Base-by-base conservation (phyloP, 1,140 invertebrate genomes). In the Andricus grossulariae region DNA sequence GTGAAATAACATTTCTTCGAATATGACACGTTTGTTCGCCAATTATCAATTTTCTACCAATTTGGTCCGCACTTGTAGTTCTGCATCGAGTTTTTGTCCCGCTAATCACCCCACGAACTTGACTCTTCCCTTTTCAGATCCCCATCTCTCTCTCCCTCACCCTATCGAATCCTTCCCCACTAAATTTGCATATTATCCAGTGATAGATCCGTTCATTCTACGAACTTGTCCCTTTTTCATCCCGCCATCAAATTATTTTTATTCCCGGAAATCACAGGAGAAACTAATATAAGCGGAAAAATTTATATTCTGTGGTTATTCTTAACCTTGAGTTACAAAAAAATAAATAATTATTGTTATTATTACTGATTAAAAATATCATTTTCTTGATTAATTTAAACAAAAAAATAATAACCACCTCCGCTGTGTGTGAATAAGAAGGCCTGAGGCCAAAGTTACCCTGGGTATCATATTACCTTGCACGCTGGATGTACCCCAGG, bases 21-120 rank as follows among this genome's bases (percentile, higher is more conserved):
- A 45, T 45, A 11, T 45, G 39, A 45, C 39, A 45, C 39, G 39
- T 45, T 45, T 7, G 8, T 11, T 45, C 39, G 10, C 39, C 88
- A 88, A 91, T 91, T 90, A 90, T 90, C 89, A 90, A 91, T 90
- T 91, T 90, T 90, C 89, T 90, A 89, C 90, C 90, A 91, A 90
- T 91, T 91, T 90, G 89, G 88, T 85, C 39, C 89, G 87, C 88
- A 91, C 88, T 91, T 90, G 88, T 90, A 91, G 85, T 76, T 80
- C 85, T 84, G 87, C 87, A 83, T 81, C 80, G 83, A 77, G 88
- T 89, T 91, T 91, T 91, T 91, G 90, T 91, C 85, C 87, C 84
- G 84, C 88, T 90, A 90, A 90, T 90, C 89, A 90, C 88, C 89
- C 89, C 86, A 89, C 83, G 86, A 85, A 84, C 80, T 82, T 84